These are phyloP conservation scores for Heterohyrax brucei DNA, from an alignment of 2,797 vertebrate species.

Conservation along the genomic window DNA sequence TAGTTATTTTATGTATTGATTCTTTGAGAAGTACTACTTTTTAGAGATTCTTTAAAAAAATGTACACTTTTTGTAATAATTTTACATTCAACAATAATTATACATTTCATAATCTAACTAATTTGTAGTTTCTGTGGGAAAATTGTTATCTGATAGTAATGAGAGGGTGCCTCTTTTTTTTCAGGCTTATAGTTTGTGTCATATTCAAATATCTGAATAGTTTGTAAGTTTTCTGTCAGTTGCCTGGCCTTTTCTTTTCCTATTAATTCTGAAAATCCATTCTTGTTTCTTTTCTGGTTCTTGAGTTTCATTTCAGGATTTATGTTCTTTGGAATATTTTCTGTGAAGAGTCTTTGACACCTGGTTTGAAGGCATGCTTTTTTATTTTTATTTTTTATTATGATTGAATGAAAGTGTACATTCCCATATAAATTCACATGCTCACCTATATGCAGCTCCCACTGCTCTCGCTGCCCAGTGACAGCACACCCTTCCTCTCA, in stretches of 20 bases:
- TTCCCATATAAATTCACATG: too few species aligned
- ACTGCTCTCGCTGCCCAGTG: too few species aligned
- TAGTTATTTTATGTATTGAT: neutral
- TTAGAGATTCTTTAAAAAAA: neutral
- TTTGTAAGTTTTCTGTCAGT: neutral
- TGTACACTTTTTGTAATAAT: neutral
- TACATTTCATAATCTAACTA: neutral
- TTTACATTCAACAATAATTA: neutral
- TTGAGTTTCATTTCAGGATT: neutral
- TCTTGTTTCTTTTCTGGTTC: neutral
- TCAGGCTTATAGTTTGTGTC: neutral
- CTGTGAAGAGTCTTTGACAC: neutral
- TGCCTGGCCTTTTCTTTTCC: neutral
- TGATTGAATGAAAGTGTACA: too few species aligned
- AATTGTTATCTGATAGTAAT: neutral
- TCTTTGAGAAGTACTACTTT: neutral
- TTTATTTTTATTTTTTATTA: neutral
- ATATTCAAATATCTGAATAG: slow-evolving; percentile 36
- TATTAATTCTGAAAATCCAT: neutral
- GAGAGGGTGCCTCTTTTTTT: neutral
- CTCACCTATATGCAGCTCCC: too few species aligned
- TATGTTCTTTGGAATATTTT: neutral
- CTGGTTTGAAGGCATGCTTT: neutral
- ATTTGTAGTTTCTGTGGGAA: slow-evolving; percentile 1
- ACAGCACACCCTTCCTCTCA: too few species aligned